Conservation (phyloP, 2,113 vertebrate genomes). For the Apodemus sylvaticus region DNA sequence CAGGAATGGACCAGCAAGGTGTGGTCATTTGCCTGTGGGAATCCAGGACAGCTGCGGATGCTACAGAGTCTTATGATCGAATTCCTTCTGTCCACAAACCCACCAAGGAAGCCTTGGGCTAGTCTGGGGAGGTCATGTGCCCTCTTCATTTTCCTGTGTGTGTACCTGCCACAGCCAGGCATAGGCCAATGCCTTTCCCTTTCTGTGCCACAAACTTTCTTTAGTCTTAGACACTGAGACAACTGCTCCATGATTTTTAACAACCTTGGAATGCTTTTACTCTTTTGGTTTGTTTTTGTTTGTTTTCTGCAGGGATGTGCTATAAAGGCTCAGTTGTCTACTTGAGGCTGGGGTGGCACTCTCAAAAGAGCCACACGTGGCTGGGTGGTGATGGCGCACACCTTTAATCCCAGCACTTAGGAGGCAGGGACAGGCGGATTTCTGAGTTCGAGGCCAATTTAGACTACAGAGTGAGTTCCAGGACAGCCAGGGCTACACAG, state of each 20-base stretch:
- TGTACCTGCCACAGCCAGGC: neutral
- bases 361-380: neutral
- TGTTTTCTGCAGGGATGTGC: neutral
- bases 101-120: neutral
- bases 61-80: neutral
- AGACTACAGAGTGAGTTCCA: no score
- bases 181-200: neutral
- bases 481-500: no score
- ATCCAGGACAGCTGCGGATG: neutral
- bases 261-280: neutral
- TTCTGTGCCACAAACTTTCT: neutral
- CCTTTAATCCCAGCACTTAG: no score
- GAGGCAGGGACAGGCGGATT: no score
- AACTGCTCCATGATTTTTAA: no score
- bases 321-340: accelerated
- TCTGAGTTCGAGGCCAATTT: no score
- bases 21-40: neutral
- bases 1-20: neutral
- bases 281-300: neutral
- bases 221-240: neutral
- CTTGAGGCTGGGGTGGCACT: neutral
- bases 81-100: no score
- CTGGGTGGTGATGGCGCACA: no score
- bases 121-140: neutral
- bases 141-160: neutral